Evolutionary conservation across 2,888 invertebrate species (phyloP), one percentile per base, ranked within the genome.

Genomic region (Tridacna gigas): DNA sequence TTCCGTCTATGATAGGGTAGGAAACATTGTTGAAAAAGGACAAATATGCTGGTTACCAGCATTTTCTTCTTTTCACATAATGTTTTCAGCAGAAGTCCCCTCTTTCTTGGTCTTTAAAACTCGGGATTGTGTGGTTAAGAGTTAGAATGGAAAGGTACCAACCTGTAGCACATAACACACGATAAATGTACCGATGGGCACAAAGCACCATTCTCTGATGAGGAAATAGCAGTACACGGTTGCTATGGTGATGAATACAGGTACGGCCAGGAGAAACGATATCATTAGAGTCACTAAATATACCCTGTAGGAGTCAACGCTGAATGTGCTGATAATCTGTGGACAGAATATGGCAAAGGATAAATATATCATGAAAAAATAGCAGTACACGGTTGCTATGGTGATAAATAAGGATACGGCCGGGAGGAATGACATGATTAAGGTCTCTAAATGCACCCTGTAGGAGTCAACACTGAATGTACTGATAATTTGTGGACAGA

Each of bases 401-500:
- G 82, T 73, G 51, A 89, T 78, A 47, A 88, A 89, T 7, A 88
- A 45, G 7, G 90, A 89, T 7, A 89, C 78, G 18, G 89, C 80
- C 25, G 89, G 25, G 7, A 90, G 79, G 66, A 86, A 89, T 22
- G 84, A 76, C 22, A 83, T 75, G 2, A 85, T 80, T 56, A 85
- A 82, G n/a, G 85, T 83, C n/a, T 84, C 84, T 22, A 90, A 74
- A 71, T 85, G 89, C 7, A 90, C 85, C 25, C 90, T 84, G 65
- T 88, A 86, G 5, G 90, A 88, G 75, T 90, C 90, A 0, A 86
- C 88, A 26, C 88, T 88, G 74, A 90, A 90, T 47, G 89, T 80
- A 25, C 84, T 90, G 60, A 90, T 82, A n/a, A 90, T 82, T 90
- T 90, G 80, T 51, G 15, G 51, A 51, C 11, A 51, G 12, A 51